Conservation (phyloP, 2,113 vertebrate species). For the Leuciscus idus region DNA sequence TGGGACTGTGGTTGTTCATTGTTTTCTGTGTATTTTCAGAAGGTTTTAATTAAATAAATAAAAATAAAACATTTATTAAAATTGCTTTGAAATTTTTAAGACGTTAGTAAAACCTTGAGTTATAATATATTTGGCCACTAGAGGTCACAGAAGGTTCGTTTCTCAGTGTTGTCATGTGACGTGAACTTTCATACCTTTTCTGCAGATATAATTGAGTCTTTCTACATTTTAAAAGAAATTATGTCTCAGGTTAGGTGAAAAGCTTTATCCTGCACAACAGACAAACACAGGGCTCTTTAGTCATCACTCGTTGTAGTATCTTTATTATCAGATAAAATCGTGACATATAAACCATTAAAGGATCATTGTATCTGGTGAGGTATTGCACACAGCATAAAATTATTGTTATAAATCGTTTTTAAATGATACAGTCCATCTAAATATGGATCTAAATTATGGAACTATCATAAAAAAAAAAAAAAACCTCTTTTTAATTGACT, state of each 20-base stretch:
- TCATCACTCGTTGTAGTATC: neutral
- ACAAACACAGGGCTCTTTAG: neutral
- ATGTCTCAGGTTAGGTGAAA: neutral
- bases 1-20: too few species aligned
- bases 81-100: too few species aligned
- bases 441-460: too few species aligned
- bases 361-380: neutral
- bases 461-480: too few species aligned
- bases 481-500: neutral
- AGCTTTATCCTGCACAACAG: neutral
- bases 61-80: too few species aligned
- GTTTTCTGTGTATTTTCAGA: too few species aligned
- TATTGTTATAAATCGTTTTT: too few species aligned
- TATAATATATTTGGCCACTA: neutral
- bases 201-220: neutral
- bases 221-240: neutral
- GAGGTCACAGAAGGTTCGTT: neutral
- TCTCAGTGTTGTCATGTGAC: neutral
- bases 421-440: neutral
- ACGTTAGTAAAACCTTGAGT: too few species aligned
- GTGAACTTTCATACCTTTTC: neutral
- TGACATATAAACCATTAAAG: neutral
- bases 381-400: neutral
- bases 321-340: neutral
- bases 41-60: too few species aligned